Conservation (phyloP, 2,888 invertebrate genomes). For the Drosophila multiciliata region DNA sequence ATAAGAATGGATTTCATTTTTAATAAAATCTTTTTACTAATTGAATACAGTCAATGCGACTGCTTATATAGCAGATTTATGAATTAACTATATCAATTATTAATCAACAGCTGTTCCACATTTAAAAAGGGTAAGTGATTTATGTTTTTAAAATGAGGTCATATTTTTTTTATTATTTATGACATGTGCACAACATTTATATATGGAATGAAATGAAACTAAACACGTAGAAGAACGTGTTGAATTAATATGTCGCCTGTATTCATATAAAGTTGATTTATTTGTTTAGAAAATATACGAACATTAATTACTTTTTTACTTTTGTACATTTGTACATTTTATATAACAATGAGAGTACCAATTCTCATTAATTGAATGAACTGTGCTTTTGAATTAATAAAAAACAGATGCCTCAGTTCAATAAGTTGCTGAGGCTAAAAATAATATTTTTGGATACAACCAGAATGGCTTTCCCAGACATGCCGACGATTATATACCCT, state of each 20-base stretch:
- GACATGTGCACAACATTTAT: background rate
- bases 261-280: too few relatives aligned
- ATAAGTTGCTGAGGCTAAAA: too few relatives aligned
- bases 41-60: background rate
- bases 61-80: slow-evolving; percentile 12
- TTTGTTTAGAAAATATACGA: too few relatives aligned
- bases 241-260: background rate
- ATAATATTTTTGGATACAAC: too few relatives aligned
- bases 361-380: too few relatives aligned
- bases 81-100: background rate
- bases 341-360: too few relatives aligned
- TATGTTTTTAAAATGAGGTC: background rate
- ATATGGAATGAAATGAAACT: background rate
- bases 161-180: background rate
- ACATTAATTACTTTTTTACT: too few relatives aligned
- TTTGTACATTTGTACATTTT: too few relatives aligned
- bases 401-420: too few relatives aligned
- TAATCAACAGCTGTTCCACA: background rate
- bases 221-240: background rate
- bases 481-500: too few relatives aligned
- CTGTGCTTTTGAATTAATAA: too few relatives aligned
- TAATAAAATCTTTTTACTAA: slow-evolving; percentile 11
- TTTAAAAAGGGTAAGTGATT: background rate
- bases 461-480: too few relatives aligned
- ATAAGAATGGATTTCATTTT: slow-evolving; percentile 43